Percentiles rank a stretch among this genome's conserved stretches.
phyloP scores from a whole-genome alignment of 2,113 vertebrate species.

The Dicerorhinus sumatrensis region DNA sequence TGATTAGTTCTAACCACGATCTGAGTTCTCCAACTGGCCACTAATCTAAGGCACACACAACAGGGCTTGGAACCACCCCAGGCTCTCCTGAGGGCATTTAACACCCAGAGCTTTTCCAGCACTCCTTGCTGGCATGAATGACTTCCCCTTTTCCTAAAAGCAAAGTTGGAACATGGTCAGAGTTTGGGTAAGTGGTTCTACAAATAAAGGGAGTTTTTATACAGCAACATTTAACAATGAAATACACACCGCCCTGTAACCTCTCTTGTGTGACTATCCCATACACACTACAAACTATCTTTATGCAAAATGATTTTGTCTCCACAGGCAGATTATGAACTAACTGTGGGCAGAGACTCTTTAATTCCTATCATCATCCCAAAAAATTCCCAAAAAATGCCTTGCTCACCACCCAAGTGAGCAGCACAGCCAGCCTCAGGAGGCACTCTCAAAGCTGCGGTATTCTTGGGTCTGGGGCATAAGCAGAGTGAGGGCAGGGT shows the following conservation, averaged over 20 bases:
- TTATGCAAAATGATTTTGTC: not conserved
- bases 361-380: not conserved
- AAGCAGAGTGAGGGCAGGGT: not conserved
- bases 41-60: accelerated
- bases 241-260: too few species aligned
- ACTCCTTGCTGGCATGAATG: accelerated
- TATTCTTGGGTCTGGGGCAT: accelerated
- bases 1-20: accelerated
- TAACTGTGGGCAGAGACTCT: not conserved
- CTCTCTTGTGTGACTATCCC: not conserved
- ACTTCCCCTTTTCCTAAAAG: not conserved
- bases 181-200: not conserved
- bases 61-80: not conserved
- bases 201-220: not conserved
- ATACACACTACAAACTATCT: not conserved
- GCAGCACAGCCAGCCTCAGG: not conserved
- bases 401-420: too few species aligned
- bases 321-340: not conserved
- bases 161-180: not conserved
- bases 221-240: not conserved
- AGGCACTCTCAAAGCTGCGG: too few species aligned
- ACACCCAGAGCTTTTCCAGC: not conserved
- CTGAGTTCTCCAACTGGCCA: accelerated
- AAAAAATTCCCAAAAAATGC: not conserved
- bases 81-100: not conserved